Evolutionary conservation across 1,140 invertebrate genomes (phyloP).

Genomic region (Notospermus geniculatus): DNA sequence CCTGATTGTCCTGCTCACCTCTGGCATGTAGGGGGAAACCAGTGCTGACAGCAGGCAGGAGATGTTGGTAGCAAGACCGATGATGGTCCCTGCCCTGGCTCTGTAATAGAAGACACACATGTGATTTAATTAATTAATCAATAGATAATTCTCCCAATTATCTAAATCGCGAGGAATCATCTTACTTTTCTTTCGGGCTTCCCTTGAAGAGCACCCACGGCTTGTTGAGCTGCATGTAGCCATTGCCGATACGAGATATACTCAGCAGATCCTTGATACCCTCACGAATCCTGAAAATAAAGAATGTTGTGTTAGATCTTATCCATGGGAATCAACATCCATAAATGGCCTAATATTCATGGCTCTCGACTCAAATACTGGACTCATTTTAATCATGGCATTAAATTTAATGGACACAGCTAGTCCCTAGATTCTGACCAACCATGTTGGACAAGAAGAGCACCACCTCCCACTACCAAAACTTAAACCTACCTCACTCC

Average conservation of each 20-base stretch:
- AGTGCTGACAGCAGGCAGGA: slow-evolving; percentile 77
- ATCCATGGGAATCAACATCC: too few relatives aligned
- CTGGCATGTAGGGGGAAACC: slow-evolving; percentile 90
- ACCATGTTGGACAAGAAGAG: too few relatives aligned
- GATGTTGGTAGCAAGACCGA: slow-evolving; percentile 84
- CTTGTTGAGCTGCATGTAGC: slow-evolving; percentile 90
- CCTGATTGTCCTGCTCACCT: slow-evolving; percentile 68
- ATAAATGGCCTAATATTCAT: too few relatives aligned
- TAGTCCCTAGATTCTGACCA: too few relatives aligned
- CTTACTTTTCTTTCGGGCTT: slow-evolving; percentile 37
- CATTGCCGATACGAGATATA: slow-evolving; percentile 91
- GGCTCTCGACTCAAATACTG: too few relatives aligned
- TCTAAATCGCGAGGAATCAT: too few relatives aligned
- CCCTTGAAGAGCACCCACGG: slow-evolving; percentile 93
- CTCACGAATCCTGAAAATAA: slow-evolving; percentile 68
- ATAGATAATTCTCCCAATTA: too few relatives aligned
- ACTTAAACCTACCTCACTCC: slow-evolving; percentile 67
- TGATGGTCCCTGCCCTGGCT: slow-evolving; percentile 75
- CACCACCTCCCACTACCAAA: too few relatives aligned
- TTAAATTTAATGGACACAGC: too few relatives aligned
- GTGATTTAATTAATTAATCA: too few relatives aligned
- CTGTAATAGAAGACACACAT: slow-evolving; percentile 59
- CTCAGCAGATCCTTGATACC: slow-evolving; percentile 80
- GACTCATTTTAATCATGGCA: too few relatives aligned
- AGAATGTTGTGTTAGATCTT: neutral